Percentiles rank a stretch among this genome's conserved stretches.
These are phyloP conservation scores for Trachelus tabidus DNA, from an alignment of 2,888 invertebrate species.

Conservation along the genomic window DNA sequence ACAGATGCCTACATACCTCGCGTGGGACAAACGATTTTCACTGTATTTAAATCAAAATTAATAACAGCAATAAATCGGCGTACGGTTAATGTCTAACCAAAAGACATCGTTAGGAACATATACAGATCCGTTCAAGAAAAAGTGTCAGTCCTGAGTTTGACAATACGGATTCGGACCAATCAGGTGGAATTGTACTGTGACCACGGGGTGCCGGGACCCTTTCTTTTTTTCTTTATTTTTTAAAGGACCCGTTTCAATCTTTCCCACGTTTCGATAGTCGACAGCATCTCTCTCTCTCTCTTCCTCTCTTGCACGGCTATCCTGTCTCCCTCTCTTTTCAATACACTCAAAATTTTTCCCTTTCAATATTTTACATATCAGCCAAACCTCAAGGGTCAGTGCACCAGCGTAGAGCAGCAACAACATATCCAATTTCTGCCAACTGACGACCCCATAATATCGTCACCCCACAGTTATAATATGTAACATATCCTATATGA, in stretches of 20 bases:
- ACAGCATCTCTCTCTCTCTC: constrained; percentile 13
- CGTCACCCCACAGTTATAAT: neutral
- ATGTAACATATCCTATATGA: neutral
- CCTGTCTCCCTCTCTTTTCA: neutral
- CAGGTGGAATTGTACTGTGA: constrained; percentile 60
- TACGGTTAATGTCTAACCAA: neutral
- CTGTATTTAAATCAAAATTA: neutral
- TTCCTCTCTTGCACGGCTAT: neutral
- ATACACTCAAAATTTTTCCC: neutral
- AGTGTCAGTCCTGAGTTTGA: constrained; percentile 16
- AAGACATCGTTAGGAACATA: neutral
- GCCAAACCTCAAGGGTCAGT: neutral
- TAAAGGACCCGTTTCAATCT: neutral
- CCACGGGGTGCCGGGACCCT: constrained; percentile 48
- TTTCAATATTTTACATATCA: neutral
- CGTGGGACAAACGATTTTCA: neutral
- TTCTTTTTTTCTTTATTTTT: constrained; percentile 18
- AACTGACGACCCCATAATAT: neutral
- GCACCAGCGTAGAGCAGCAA: neutral
- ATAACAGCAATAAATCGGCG: neutral
- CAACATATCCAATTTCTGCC: neutral
- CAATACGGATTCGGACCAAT: constrained; percentile 58
- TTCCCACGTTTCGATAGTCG: constrained; percentile 40
- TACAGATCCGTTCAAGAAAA: neutral
- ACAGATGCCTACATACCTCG: neutral